Percentiles rank a stretch among this genome's conserved stretches.
phyloP scores from a whole-genome alignment of 2,113 vertebrate species.

The human (Homo sapiens) region DNA sequence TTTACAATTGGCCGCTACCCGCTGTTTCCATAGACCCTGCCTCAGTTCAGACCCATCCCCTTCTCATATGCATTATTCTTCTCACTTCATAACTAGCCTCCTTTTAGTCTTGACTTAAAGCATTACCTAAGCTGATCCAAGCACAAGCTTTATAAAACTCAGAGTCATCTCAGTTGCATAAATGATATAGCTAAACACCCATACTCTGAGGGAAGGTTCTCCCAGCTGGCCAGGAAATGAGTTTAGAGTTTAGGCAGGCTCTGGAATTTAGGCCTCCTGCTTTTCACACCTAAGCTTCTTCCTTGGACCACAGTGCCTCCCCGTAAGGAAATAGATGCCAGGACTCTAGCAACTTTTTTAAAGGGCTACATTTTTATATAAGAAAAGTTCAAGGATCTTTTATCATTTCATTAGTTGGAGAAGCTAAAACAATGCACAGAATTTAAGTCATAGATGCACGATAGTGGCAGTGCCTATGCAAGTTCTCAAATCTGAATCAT shows the following conservation, averaged over 20 bases:
- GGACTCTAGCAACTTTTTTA: neutral
- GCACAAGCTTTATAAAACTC: neutral
- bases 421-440: neutral
- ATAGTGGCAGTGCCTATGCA: fast-evolving
- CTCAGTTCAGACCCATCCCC: neutral
- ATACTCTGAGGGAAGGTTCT: neutral
- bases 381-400: conserved; percentile 8
- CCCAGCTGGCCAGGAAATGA: too few relatives aligned
- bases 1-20: neutral
- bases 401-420: neutral
- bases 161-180: neutral
- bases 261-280: neutral
- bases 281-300: neutral
- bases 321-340: neutral
- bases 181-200: neutral
- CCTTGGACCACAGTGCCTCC: neutral
- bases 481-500: conserved; percentile 47
- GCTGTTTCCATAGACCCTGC: neutral
- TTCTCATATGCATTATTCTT: neutral
- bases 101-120: neutral
- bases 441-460: neutral
- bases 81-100: neutral
- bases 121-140: neutral
- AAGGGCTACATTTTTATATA: neutral
- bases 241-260: neutral